Evolutionary conservation across 2,797 vertebrate genomes (phyloP), one percentile per base, ranked within the genome.

Genomic region (Botia kubotai): DNA sequence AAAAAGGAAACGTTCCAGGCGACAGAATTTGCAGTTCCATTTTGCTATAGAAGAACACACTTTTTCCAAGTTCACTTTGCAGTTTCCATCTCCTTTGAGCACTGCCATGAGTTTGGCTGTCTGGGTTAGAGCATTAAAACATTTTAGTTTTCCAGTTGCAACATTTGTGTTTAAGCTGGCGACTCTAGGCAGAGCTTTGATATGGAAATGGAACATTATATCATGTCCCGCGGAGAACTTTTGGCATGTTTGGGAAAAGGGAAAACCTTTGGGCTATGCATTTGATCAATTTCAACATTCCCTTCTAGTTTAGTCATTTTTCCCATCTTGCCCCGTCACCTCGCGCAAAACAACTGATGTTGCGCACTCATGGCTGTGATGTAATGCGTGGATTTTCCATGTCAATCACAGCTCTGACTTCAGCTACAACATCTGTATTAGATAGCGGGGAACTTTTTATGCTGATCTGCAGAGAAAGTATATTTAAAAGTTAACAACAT

Each of bases 81-180:
- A 85, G 90, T 93, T 94, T 95, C 93, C 93, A 85, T 90, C 87
- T 86, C 82, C 88, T 87, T 88, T 76, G 89, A 91, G 89, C 88
- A 86, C 86, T 86, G 90, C 88, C 43, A 88, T 87, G 90, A 88
- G 85, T 87, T 71, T 82, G 74, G 83, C 72, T 76, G 92, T 93
- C 93, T 93, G 90, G 89, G 87, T 87, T 79, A 84, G 55, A 63
- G 91, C 85, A 36, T 79, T 86, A 87, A 84, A 83, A 82, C 50
- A 16, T 74, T 88, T 53, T 43, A 86, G 17, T 92, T 92, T 91
- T 91, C 91, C 91, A 88, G 90, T 76, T 83, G 83, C 88, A 89
- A 90, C 85, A 85, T 87, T 82, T 89, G 89, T 79, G 75, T 85
- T 87, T 85, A 77, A 87, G 86, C 81, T 86, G 84, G 82, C 86